Conservation (phyloP, 1,140 invertebrate genomes). For the Lepidurus packardi region DNA sequence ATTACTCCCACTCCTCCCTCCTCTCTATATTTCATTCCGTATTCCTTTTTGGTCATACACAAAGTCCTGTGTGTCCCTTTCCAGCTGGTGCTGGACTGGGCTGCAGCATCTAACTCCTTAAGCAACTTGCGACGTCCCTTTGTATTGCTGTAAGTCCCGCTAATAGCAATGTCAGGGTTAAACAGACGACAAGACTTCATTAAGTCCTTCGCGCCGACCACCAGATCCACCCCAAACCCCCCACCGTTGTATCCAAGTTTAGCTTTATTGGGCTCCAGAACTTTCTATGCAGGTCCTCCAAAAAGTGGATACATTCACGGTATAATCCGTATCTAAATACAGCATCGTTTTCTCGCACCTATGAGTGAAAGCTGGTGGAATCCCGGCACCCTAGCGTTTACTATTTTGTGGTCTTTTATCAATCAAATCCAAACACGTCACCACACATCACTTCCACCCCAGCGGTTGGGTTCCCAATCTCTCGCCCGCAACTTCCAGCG, state of each 20-base stretch:
- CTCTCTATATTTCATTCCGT: conserved; percentile 4
- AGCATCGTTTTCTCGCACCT: too few species aligned
- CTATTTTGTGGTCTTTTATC: not conserved
- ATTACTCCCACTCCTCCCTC: not conserved
- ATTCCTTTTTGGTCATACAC: not conserved
- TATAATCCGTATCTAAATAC: too few species aligned
- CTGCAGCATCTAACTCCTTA: conserved; percentile 1
- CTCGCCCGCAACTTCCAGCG: not conserved
- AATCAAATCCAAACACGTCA: not conserved
- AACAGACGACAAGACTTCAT: conserved; percentile 1
- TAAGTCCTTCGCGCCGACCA: not conserved
- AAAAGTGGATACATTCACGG: too few species aligned
- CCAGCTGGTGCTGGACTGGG: not conserved
- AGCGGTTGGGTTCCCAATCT: not conserved
- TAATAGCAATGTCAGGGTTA: conserved; percentile 10
- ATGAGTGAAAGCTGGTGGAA: too few species aligned
- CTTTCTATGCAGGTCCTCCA: too few species aligned
- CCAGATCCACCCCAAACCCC: not conserved
- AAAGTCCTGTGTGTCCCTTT: conserved; percentile 4
- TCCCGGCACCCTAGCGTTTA: too few species aligned
- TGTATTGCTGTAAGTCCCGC: not conserved
- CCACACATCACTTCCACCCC: not conserved
- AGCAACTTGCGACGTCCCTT: conserved; percentile 21
- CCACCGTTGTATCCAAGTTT: not conserved
- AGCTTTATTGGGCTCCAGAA: too few species aligned